Conservation (phyloP, 2,888 invertebrate species). For the Phania funesta region DNA sequence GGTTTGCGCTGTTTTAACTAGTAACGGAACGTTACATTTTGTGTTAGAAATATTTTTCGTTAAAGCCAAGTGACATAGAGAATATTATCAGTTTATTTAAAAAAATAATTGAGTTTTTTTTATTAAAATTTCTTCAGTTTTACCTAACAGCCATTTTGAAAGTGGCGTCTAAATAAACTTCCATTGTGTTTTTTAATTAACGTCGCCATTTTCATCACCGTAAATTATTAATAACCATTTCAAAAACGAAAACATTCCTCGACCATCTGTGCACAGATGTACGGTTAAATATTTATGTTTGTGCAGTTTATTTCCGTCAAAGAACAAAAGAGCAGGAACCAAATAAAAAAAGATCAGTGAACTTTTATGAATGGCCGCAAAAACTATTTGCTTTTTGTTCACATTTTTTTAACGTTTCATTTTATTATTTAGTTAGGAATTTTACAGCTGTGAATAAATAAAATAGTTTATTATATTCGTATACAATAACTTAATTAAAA, state of each 20-base stretch:
- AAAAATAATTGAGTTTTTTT: no score
- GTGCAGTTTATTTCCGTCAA: conserved; percentile 37
- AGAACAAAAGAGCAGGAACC: conserved; percentile 52
- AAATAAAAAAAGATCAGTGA: conserved; percentile 58
- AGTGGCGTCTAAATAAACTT: no score
- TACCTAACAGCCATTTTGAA: no score
- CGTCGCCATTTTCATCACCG: no score
- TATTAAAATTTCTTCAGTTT: no score
- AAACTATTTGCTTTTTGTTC: conserved; percentile 46
- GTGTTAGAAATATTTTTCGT: no score
- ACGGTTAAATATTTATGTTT: conserved; percentile 21
- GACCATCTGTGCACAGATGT: background rate
- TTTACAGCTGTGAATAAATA: conserved; percentile 64
- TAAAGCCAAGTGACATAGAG: no score
- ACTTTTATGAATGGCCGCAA: conserved; percentile 65
- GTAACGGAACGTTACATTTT: no score
- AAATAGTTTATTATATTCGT: conserved; percentile 63
- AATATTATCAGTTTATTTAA: no score
- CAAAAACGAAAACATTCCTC: conserved; percentile 12
- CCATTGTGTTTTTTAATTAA: no score
- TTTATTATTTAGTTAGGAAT: conserved; percentile 50
- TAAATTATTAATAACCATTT: no score
- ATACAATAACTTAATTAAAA: conserved; percentile 67
- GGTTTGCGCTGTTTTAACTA: no score
- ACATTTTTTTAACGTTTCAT: conserved; percentile 47